Conservation (phyloP, 2,797 vertebrate genomes). For the Discoglossus pictus region DNA sequence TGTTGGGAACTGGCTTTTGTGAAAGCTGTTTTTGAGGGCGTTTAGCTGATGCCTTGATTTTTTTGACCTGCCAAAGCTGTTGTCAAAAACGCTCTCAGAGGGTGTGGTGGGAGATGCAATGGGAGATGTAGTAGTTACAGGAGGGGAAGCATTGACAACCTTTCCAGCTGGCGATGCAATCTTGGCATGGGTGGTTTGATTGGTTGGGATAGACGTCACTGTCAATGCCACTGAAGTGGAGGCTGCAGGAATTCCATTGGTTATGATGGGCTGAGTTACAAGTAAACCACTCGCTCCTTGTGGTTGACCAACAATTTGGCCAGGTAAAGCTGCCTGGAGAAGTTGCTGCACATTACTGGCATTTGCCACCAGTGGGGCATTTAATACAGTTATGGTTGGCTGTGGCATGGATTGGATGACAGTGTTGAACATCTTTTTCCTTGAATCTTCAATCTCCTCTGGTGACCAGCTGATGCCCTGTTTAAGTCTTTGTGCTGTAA, state of each 20-base stretch:
- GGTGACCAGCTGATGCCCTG: slow-evolving; percentile 99
- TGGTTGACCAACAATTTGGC: slow-evolving; percentile 77
- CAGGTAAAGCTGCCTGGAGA: slow-evolving; percentile 88
- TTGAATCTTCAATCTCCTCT: slow-evolving; percentile 94
- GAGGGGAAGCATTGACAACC: slow-evolving; percentile 65
- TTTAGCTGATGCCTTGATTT: slow-evolving; percentile 93
- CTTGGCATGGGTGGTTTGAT: slow-evolving; percentile 73
- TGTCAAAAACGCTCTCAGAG: slow-evolving; percentile 76
- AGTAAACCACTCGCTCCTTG: slow-evolving; percentile 80
- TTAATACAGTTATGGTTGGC: slow-evolving; percentile 88
- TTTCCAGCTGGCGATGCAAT: slow-evolving; percentile 72
- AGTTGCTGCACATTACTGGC: slow-evolving; percentile 85
- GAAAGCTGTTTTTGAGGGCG: slow-evolving; percentile 91
- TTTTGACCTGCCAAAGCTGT: slow-evolving; percentile 87
- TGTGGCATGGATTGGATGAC: slow-evolving; percentile 85
- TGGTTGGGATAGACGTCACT: slow-evolving; percentile 79
- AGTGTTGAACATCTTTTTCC: slow-evolving; percentile 98
- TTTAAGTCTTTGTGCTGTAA: slow-evolving; percentile 95
- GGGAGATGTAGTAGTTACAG: slow-evolving; percentile 71
- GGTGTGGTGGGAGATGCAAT: slow-evolving; percentile 68
- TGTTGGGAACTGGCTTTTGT: slow-evolving; percentile 85
- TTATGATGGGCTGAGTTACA: slow-evolving; percentile 88
- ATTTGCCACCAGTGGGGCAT: slow-evolving; percentile 82
- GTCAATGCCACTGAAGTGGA: slow-evolving; percentile 84
- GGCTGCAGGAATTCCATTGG: slow-evolving; percentile 87